A percentile compares a stretch with the other conserved stretches of the same genome.
These are phyloP conservation scores for Drosophila differens DNA, from an alignment of 2,888 invertebrate species.

Conservation along the genomic window DNA sequence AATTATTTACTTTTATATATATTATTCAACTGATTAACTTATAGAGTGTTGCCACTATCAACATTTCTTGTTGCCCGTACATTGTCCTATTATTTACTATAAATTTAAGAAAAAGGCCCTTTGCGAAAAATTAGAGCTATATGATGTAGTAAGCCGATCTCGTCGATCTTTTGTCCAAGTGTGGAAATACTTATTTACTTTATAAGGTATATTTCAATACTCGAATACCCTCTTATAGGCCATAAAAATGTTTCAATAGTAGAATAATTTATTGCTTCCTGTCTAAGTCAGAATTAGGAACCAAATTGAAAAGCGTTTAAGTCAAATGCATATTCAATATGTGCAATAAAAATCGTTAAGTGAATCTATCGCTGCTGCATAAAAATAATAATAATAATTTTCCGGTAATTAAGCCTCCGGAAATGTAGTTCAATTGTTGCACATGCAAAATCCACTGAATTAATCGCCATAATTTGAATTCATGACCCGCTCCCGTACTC, in stretches of 20 bases:
- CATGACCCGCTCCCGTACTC: constrained; percentile 3
- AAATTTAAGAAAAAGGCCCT: neutral
- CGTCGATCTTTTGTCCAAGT: fast-evolving
- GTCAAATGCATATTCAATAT: neutral
- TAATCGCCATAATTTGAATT: constrained; percentile 38
- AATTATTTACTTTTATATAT: neutral
- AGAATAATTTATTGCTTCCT: neutral
- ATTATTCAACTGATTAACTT: neutral
- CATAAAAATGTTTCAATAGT: neutral
- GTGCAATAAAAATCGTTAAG: constrained; percentile 2
- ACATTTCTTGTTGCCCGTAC: neutral
- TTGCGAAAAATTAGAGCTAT: neutral
- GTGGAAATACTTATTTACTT: neutral
- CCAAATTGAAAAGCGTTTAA: neutral
- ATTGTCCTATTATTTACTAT: too few species aligned
- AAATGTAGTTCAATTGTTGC: constrained; percentile 28
- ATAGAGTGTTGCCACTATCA: neutral
- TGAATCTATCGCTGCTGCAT: constrained; percentile 8
- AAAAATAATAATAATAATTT: constrained; percentile 16
- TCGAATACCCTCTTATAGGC: neutral
- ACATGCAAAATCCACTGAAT: constrained; percentile 26
- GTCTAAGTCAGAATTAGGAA: neutral
- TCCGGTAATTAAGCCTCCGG: constrained; percentile 25
- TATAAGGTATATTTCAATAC: too few species aligned
- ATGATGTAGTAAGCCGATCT: neutral